Conservation (phyloP, 2,797 vertebrate species). For the Eleutherodactylus coqui region DNA sequence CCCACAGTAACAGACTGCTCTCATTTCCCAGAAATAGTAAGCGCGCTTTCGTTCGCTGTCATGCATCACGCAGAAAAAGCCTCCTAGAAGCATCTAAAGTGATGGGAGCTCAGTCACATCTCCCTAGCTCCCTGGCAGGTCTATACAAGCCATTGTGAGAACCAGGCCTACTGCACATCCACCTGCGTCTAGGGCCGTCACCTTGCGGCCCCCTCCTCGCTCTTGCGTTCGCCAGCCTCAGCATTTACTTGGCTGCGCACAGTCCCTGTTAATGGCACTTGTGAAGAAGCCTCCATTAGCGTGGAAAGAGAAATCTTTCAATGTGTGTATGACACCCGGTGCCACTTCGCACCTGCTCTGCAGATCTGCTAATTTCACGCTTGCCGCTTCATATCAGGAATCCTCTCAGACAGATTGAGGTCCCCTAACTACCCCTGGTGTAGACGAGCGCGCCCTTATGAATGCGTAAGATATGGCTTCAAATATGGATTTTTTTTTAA, state of each 20-base stretch:
- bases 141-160: neutral
- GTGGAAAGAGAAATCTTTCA: slow-evolving; percentile 53
- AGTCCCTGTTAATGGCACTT: slow-evolving; percentile 26
- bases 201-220: neutral
- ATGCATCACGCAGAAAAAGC: slow-evolving; percentile 20
- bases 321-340: slow-evolving; percentile 48
- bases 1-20: slow-evolving; percentile 38
- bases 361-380: slow-evolving; percentile 59
- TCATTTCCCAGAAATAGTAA: slow-evolving; percentile 39
- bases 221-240: slow-evolving; percentile 3
- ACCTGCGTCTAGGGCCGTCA: slow-evolving; percentile 40
- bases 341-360: slow-evolving; percentile 59
- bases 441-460: neutral
- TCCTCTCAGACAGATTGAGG: slow-evolving; percentile 42
- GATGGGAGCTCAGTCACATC: slow-evolving; percentile 28
- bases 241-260: slow-evolving; percentile 2
- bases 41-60: neutral
- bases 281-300: slow-evolving; percentile 50
- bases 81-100: slow-evolving; percentile 16
- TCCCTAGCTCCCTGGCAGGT: slow-evolving; percentile 1
- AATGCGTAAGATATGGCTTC: neutral
- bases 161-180: neutral
- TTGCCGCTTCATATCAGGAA: slow-evolving; percentile 60
- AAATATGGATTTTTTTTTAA: slow-evolving; percentile 14
- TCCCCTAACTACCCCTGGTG: slow-evolving; percentile 37